Evolutionary conservation across 2,888 invertebrate species (phyloP).

Genomic region (Hololepta plana): DNA sequence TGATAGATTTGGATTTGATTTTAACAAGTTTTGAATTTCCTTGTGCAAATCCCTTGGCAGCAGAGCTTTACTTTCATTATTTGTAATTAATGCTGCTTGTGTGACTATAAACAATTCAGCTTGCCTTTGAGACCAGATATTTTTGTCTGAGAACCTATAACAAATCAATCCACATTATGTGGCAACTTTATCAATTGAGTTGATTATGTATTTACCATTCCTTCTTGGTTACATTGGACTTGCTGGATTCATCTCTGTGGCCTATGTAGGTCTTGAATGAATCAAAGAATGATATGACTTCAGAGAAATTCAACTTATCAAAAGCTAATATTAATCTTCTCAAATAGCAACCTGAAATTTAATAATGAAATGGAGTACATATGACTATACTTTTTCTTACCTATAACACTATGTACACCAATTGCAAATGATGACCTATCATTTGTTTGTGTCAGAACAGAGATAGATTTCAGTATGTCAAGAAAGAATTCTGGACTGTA

Average conservation of each 20-base stretch:
- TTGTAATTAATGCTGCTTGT: slow-evolving; percentile 65
- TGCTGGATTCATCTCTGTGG: no score
- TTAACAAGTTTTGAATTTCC: slow-evolving; percentile 51
- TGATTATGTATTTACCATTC: no score
- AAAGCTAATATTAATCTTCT: slow-evolving; percentile 64
- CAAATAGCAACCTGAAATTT: slow-evolving; percentile 57
- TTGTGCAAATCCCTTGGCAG: slow-evolving; percentile 59
- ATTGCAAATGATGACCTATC: no score
- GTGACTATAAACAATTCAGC: slow-evolving; percentile 79
- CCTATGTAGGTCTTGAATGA: slow-evolving; percentile 51
- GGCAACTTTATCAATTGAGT: no score
- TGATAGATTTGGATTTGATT: slow-evolving; percentile 60
- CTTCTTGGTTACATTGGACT: no score
- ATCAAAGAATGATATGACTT: slow-evolving; percentile 56
- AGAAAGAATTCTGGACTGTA: no score
- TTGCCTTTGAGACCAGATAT: slow-evolving; percentile 71
- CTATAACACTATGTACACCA: slow-evolving; percentile 49
- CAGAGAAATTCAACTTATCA: slow-evolving; percentile 69
- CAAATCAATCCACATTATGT: no score
- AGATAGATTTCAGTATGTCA: no score
- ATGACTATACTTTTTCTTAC: no score
- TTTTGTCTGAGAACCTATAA: slow-evolving; percentile 33
- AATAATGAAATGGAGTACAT: no score
- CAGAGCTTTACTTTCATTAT: slow-evolving; percentile 64
- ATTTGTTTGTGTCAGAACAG: no score